Conservation (phyloP, 2,888 invertebrate species). For the Sphaerophoria taeniata region DNA sequence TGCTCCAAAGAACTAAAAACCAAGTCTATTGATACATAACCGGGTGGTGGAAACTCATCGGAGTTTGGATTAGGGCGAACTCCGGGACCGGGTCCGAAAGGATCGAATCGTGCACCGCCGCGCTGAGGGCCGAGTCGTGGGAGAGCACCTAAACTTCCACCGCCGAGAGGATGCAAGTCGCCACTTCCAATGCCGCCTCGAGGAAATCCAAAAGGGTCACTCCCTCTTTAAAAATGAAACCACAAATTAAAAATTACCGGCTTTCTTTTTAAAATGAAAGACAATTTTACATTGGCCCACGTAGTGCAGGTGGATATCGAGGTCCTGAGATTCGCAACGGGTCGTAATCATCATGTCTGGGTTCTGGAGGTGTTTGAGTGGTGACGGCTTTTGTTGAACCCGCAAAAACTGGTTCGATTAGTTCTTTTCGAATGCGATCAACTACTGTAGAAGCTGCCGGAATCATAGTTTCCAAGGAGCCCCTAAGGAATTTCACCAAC, state of each 20-base stretch:
- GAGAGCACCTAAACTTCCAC: conserved; percentile 81
- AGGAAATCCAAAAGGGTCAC: conserved; percentile 80
- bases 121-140: conserved; percentile 78
- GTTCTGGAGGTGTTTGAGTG: conserved; percentile 78
- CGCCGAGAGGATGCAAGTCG: conserved; percentile 90
- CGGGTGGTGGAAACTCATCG: conserved; percentile 89
- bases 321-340: conserved; percentile 77
- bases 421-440: conserved; percentile 86
- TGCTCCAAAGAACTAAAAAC: not conserved
- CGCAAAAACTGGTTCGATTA: conserved; percentile 85
- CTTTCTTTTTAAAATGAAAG: too few species aligned
- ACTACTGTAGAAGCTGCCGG: conserved; percentile 87
- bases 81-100: conserved; percentile 86
- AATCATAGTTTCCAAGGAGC: conserved; percentile 86
- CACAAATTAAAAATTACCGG: too few species aligned
- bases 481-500: conserved; percentile 84
- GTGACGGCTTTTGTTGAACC: conserved; percentile 78
- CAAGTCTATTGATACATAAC: conserved; percentile 80
- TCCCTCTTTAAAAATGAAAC: too few species aligned
- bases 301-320: conserved; percentile 44
- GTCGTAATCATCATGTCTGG: conserved; percentile 67
- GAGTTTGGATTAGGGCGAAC: conserved; percentile 85
- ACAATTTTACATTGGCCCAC: conserved; percentile 77
- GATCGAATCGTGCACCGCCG: conserved; percentile 90
- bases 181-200: conserved; percentile 86